Conservation (phyloP, 2,113 vertebrate genomes). For the Coracopsis vasa region DNA sequence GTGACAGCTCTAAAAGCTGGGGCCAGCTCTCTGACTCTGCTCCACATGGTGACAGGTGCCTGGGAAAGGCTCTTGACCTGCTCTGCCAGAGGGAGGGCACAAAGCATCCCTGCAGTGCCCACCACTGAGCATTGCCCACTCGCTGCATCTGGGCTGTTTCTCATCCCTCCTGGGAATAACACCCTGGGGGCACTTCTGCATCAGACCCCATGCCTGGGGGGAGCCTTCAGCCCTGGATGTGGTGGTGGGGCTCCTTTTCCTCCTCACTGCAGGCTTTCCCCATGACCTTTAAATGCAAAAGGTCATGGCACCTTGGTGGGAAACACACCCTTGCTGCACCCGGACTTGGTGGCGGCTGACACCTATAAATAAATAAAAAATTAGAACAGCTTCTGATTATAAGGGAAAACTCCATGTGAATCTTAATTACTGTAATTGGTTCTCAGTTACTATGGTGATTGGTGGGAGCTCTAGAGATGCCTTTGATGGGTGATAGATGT, state of each 20-base stretch:
- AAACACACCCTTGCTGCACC: background rate
- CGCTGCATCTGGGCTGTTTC: rapidly evolving
- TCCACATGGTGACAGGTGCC: background rate
- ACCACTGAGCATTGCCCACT: background rate
- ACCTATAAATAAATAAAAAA: constrained; percentile 33
- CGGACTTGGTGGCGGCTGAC: background rate
- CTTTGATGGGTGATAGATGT: constrained; percentile 17
- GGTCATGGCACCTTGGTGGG: rapidly evolving
- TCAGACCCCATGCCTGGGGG: rapidly evolving
- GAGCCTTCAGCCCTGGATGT: background rate
- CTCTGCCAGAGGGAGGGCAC: background rate
- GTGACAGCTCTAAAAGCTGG: constrained; percentile 12
- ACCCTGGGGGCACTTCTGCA: rapidly evolving
- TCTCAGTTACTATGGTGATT: constrained; percentile 48
- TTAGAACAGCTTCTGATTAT: constrained; percentile 28
- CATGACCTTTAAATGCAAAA: rapidly evolving
- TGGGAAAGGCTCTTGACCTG: background rate
- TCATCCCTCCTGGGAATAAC: background rate
- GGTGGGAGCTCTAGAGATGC: constrained; percentile 9
- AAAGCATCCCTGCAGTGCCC: background rate
- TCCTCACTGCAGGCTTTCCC: background rate
- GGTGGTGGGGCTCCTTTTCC: too few relatives aligned
- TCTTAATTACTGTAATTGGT: constrained; percentile 52
- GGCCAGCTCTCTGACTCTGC: background rate
- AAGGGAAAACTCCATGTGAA: constrained; percentile 32